Base-by-base conservation (phyloP, 2,888 invertebrate genomes). In the Chrysolina americana region DNA sequence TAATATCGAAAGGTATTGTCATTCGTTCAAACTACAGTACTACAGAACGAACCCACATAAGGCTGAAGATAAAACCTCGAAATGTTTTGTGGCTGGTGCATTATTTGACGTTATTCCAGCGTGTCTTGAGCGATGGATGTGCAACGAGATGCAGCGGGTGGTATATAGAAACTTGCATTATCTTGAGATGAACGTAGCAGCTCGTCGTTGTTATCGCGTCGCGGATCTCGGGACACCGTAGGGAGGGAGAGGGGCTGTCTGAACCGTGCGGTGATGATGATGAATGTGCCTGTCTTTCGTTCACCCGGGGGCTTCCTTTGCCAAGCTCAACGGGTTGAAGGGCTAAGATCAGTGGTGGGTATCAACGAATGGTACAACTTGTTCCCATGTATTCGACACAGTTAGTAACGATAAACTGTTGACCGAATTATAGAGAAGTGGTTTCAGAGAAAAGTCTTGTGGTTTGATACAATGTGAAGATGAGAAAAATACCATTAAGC, bases 211-310 rank as follows among this genome's bases (percentile, higher is more conserved):
- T 83, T 83, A 84, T 84, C 84, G 82, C 78, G 80, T 81, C 81
- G 81, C 81, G 76, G 82, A 82, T 82, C 81, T 80, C 74, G 68
- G 71, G 70, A 73, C 59, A 23, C 66, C 65, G 76, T 77, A 75
- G 77, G 76, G 73, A 48, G 76, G 76, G 65, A 68, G 76, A 75
- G 74, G 56, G 78, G 76, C 79, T 83, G 85, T 84, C 84, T 83
- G 81, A 80, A 71, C 82, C 80, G 79, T 80, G 81, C 83, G 82
- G 83, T 84, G 86, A 86, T 84, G 86, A 86, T 85, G 86, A 86
- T 86, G 85, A 85, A 86, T 85, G 85, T 85, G 83, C 81, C 81
- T 83, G 83, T 83, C 85, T 81, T 80, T 77, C 70, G 71, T 73
- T 71, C 78, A 78, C 78, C 81, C 76, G 75, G 78, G 77, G 78